Percentiles rank a stretch among this genome's conserved stretches.
Conservation (phyloP, 2,113 vertebrate genomes). For the Antechinus flavipes region DNA sequence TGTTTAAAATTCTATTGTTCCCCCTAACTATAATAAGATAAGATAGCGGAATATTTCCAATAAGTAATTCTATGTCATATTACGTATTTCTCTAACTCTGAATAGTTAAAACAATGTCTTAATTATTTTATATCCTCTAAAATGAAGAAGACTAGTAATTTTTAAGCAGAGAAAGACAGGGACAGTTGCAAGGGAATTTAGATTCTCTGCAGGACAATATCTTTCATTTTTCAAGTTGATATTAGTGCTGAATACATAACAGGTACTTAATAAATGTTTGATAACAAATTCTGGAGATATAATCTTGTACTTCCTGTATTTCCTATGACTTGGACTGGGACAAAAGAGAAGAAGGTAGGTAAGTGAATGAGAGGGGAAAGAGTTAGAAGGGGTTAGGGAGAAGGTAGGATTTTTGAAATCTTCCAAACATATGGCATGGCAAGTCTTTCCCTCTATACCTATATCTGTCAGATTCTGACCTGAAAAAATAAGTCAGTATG, state of each 20-base stretch:
- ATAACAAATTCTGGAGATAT: slow-evolving; percentile 48
- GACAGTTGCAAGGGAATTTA: background rate
- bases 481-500: slow-evolving; percentile 10
- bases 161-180: slow-evolving; percentile 22
- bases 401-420: background rate
- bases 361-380: background rate
- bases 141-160: background rate
- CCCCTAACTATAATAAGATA: background rate
- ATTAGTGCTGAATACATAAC: background rate
- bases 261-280: slow-evolving; percentile 23
- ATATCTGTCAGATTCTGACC: background rate
- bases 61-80: background rate
- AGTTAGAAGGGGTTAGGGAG: background rate
- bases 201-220: background rate
- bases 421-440: slow-evolving; percentile 8
- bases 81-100: background rate
- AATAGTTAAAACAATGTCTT: background rate
- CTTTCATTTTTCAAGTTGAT: background rate
- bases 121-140: background rate
- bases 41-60: background rate
- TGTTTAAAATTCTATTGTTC: background rate
- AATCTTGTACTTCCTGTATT: background rate
- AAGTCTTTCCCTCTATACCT: background rate
- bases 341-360: background rate
- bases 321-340: background rate